Evolutionary conservation across 2,797 vertebrate species (phyloP), one percentile per base, ranked within the genome.

Genomic region (Antrozous pallidus): DNA sequence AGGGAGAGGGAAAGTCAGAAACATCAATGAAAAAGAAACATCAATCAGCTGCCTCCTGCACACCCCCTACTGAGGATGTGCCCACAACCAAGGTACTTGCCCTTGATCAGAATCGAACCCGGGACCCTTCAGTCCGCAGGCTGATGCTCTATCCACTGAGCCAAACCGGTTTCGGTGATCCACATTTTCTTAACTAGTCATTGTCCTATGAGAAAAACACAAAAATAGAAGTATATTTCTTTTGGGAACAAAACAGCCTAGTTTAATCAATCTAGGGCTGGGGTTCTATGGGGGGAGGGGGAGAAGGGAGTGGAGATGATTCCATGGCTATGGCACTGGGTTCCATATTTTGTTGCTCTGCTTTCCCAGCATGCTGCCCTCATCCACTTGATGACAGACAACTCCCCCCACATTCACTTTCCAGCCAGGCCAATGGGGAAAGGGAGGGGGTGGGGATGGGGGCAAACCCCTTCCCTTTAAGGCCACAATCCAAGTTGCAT

Each of bases 201-300:
- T 51, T 92, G 42, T 74, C 24, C 12, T 47, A 42, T 42, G 81
- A 90, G 31, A 33, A 82, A 91, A 93, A 90, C 31, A 40, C 6
- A 74, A 3, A 54, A 54, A 22, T 22, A 54, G 51, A 54, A 54
- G 20, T 54, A 22, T 51, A 51, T 51, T 51, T 51, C 33, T 75
- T 92, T 86, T 45, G 73, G 82, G 18, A 75, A 51, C 22, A 11
- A 18, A 78, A 56, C 26, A 87, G 31, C 40, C 26, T 28, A 42
- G 11, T 22, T 83, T 84, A 73, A 71, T 61, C n/a, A 49, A 12
- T 63, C 8, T 13, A 40, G 33, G 28, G 18, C 31, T 38, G 24
- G 22, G 20, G 24, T 9, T 20, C 13, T 51, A 26, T 10, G 1
- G 5, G 26, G 5, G 11, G 12, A 26, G 2, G 8, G 18, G n/a